Conservation (phyloP, 2,113 vertebrate genomes). For the Brachionichthys hirsutus region DNA sequence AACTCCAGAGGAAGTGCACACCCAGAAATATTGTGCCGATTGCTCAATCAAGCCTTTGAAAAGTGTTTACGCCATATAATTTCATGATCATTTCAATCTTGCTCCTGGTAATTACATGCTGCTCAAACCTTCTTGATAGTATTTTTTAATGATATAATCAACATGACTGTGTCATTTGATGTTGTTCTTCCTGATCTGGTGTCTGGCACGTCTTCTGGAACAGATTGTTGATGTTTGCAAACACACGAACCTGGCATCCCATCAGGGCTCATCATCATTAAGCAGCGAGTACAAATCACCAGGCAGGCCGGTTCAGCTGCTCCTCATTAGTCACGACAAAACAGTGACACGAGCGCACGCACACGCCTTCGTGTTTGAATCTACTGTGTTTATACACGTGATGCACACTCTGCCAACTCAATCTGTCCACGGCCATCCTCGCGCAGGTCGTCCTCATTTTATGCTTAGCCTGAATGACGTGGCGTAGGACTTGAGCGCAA, state of each 20-base stretch:
- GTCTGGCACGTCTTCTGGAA: slow-evolving; percentile 75
- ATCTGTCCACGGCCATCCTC: slow-evolving; percentile 16
- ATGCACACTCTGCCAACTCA: slow-evolving; percentile 13
- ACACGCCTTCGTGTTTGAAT: slow-evolving; percentile 39
- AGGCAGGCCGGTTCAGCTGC: slow-evolving; percentile 76
- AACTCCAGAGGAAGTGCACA: slow-evolving; percentile 25
- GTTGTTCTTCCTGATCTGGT: slow-evolving; percentile 68
- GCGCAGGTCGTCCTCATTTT: slow-evolving; percentile 46
- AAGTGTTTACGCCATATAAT: slow-evolving; percentile 46
- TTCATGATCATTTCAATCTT: slow-evolving; percentile 50
- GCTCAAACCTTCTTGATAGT: slow-evolving; percentile 67
- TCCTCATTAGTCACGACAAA: slow-evolving; percentile 78
- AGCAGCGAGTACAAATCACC: slow-evolving; percentile 79
- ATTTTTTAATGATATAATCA: slow-evolving; percentile 76
- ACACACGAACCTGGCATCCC: slow-evolving; percentile 77
- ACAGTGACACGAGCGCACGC: slow-evolving; percentile 61
- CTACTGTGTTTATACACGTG: slow-evolving; percentile 1
- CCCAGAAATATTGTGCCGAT: slow-evolving; percentile 33
- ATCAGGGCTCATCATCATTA: slow-evolving; percentile 83
- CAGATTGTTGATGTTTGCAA: slow-evolving; percentile 82
- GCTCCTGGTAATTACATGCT: slow-evolving; percentile 63
- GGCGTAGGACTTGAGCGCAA: slow-evolving; percentile 35
- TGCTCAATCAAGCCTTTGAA: slow-evolving; percentile 48
- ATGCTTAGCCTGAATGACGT: slow-evolving; percentile 50
- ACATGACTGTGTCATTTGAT: slow-evolving; percentile 70